phyloP scores from a whole-genome alignment of 2,113 vertebrate genomes.

The Asarcornis scutulata region DNA sequence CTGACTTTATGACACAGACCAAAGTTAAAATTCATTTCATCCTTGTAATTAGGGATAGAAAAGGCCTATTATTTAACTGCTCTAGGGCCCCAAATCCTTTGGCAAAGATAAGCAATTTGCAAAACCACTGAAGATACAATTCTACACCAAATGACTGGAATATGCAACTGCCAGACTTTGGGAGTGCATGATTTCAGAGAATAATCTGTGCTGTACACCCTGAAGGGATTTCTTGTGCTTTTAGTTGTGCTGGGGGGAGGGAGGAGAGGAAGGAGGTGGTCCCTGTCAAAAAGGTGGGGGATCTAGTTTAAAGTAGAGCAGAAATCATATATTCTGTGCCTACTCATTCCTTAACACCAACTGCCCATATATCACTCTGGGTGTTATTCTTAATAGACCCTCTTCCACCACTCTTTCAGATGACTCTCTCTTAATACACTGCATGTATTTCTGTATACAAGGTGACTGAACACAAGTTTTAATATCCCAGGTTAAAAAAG shows the following conservation, averaged over 20 bases:
- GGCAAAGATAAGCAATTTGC: neutral
- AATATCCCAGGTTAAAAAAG: neutral
- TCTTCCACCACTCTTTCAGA: neutral
- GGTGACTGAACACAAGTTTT: neutral
- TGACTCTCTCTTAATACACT: neutral
- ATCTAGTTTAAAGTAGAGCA: conserved; percentile 36
- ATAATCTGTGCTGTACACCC: neutral
- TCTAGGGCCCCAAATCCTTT: neutral
- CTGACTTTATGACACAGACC: neutral
- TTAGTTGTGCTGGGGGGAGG: neutral
- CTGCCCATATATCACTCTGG: neutral
- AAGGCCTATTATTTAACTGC: neutral
- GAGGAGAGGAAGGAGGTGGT: conserved; percentile 29
- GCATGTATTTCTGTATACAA: neutral
- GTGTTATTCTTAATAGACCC: conserved; percentile 22
- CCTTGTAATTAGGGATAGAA: neutral
- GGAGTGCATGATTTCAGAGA: neutral
- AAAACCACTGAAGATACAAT: neutral
- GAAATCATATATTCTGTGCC: conserved; percentile 40
- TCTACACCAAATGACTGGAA: neutral
- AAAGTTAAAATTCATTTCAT: conserved; percentile 2
- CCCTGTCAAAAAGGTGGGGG: conserved; percentile 48
- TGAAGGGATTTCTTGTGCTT: neutral
- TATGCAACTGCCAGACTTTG: neutral
- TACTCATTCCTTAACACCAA: conserved; percentile 60